phyloP scores from a whole-genome alignment of 30 jellyfish, hydroid and myxozoan species.

The Cassiopea xamachana region DNA sequence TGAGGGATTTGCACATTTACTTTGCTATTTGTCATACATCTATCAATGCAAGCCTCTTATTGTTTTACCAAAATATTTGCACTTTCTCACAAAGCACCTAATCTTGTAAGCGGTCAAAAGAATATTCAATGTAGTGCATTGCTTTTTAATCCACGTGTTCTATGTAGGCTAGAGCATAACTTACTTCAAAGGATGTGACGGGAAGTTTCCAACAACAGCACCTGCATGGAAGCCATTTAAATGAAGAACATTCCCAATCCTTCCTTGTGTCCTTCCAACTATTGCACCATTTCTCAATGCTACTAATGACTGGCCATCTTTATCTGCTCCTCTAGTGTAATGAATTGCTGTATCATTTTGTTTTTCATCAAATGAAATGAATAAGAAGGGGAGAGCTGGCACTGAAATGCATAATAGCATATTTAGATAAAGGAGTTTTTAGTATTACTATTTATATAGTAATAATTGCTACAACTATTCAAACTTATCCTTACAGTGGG shows the following conservation, averaged over 20 bases:
- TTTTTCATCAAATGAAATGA: constrained; percentile 18
- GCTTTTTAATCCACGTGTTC: too few species aligned
- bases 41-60: too few species aligned
- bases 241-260: constrained; percentile 38
- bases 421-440: neutral
- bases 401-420: neutral
- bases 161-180: neutral
- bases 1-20: too few species aligned
- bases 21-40: too few species aligned
- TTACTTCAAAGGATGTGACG: neutral
- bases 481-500: too few species aligned
- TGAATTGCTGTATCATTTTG: neutral
- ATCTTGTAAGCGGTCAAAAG: too few species aligned
- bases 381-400: constrained; percentile 2
- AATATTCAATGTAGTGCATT: too few species aligned
- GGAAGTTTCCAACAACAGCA: constrained; percentile 23
- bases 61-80: too few species aligned
- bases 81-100: too few species aligned
- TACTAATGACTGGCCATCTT: neutral
- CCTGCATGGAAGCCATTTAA: constrained; percentile 41
- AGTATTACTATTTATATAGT: too few species aligned
- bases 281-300: neutral
- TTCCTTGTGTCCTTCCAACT: constrained; percentile 5
- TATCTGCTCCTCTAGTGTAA: constrained; percentile 32
- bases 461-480: too few species aligned